Evolutionary conservation across 2,888 invertebrate genomes (phyloP).

Genomic region (Tinea trinotella): DNA sequence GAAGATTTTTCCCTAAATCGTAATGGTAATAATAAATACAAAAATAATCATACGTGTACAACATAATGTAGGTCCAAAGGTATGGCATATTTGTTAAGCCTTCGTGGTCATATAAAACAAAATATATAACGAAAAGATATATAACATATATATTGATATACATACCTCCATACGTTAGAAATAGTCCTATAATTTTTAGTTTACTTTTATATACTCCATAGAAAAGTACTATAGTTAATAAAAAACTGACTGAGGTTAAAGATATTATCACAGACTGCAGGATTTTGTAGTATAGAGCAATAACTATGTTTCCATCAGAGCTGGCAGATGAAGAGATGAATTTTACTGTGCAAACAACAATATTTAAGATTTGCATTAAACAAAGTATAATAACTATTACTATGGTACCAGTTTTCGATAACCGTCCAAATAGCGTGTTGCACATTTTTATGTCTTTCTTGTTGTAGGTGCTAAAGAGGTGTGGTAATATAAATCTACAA

Average conservation of each 20-base stretch:
- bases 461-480: too few species aligned
- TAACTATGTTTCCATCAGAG: not conserved
- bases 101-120: not conserved
- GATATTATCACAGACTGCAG: not conserved
- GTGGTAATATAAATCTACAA: too few species aligned
- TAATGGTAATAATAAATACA: slow-evolving; percentile 16
- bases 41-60: not conserved
- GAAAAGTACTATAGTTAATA: not conserved
- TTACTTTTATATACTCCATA: not conserved
- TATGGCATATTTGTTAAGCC: not conserved
- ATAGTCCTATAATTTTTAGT: not conserved
- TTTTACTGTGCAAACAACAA: not conserved
- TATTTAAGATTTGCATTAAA: not conserved
- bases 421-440: slow-evolving; percentile 21
- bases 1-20: slow-evolving; percentile 26
- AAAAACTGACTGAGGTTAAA: not conserved
- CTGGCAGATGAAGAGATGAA: not conserved
- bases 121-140: not conserved
- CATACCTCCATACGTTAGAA: not conserved
- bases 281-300: not conserved
- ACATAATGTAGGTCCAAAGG: not conserved
- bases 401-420: slow-evolving; percentile 20
- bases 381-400: not conserved
- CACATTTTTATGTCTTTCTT: too few species aligned
- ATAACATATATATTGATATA: not conserved